phyloP scores from a whole-genome alignment of 53 echinoderm and acorn worm species.

The Luidia sarsii region DNA sequence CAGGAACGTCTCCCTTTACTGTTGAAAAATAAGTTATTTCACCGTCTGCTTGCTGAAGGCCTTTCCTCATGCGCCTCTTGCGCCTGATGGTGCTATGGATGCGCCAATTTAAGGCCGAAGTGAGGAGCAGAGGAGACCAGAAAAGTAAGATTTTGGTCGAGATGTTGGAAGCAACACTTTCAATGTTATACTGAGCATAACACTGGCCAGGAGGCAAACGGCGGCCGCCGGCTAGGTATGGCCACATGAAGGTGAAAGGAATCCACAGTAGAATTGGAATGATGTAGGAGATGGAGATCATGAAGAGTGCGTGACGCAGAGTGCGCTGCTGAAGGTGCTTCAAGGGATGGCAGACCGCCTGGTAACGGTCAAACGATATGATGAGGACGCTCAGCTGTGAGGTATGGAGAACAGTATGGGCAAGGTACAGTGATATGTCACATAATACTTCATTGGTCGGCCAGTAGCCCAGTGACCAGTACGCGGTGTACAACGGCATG shows the following conservation, averaged over 20 bases:
- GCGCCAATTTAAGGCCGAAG: slow-evolving; percentile 42
- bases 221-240: slow-evolving; percentile 48
- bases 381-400: slow-evolving; percentile 29
- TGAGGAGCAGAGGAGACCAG: slow-evolving; percentile 57
- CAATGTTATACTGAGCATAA: slow-evolving; percentile 52
- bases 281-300: slow-evolving; percentile 59
- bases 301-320: slow-evolving; percentile 43
- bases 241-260: slow-evolving; percentile 59
- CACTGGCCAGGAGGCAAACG: slow-evolving; percentile 30
- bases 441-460: slow-evolving; percentile 41
- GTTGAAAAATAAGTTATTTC: too few relatives aligned
- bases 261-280: slow-evolving; percentile 61
- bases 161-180: slow-evolving; percentile 57
- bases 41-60: background rate
- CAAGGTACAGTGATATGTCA: slow-evolving; percentile 36
- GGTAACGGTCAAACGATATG: slow-evolving; percentile 61
- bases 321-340: slow-evolving; percentile 56
- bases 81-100: slow-evolving; percentile 48
- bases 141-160: slow-evolving; percentile 43
- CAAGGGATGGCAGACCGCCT: slow-evolving; percentile 56
- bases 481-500: slow-evolving; percentile 63
- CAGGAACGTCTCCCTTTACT: too few relatives aligned
- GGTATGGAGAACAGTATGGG: slow-evolving; percentile 51
- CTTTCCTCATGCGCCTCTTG: background rate
- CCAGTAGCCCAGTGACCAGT: slow-evolving; percentile 54